A percentile compares a stretch with the other conserved stretches of the same genome.
Evolutionary conservation across 2,888 invertebrate species (phyloP).

Genomic region (Amphipoea oculea): DNA sequence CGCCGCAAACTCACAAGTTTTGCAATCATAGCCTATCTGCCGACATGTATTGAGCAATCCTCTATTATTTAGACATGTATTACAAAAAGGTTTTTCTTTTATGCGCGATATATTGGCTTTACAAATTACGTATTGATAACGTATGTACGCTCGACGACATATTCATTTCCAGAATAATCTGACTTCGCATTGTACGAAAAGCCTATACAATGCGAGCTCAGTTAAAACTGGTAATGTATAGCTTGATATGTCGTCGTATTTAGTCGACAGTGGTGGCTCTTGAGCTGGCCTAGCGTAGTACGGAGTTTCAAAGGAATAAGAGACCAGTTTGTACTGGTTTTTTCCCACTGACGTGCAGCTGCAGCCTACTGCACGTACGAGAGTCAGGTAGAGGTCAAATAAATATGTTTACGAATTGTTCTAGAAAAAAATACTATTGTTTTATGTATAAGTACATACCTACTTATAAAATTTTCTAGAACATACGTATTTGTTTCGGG

Average conservation of each 20-base stretch:
- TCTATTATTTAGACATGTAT: conserved; percentile 53
- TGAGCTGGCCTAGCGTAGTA: neutral
- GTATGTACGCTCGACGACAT: neutral
- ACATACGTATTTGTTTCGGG: neutral
- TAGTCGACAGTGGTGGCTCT: neutral
- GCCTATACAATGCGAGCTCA: neutral
- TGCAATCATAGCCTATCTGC: conserved; percentile 65
- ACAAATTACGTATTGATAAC: conserved; percentile 26
- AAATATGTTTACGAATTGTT: conserved; percentile 11
- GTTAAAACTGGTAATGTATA: neutral
- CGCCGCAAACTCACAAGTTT: conserved; percentile 64
- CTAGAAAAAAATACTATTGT: neutral
- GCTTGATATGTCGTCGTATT: neutral
- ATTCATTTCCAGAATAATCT: neutral
- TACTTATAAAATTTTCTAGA: neutral
- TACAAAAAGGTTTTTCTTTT: conserved; percentile 48
- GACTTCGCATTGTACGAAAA: neutral
- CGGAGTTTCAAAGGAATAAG: neutral
- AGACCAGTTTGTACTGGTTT: neutral
- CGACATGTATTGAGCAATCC: conserved; percentile 50
- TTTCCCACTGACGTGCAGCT: neutral
- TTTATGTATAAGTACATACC: too few relatives aligned
- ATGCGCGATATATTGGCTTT: conserved; percentile 38
- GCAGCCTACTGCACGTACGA: neutral
- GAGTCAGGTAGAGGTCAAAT: conserved; percentile 10